Conservation (phyloP, 2,113 vertebrate species). For the Pluvianellus socialis region DNA sequence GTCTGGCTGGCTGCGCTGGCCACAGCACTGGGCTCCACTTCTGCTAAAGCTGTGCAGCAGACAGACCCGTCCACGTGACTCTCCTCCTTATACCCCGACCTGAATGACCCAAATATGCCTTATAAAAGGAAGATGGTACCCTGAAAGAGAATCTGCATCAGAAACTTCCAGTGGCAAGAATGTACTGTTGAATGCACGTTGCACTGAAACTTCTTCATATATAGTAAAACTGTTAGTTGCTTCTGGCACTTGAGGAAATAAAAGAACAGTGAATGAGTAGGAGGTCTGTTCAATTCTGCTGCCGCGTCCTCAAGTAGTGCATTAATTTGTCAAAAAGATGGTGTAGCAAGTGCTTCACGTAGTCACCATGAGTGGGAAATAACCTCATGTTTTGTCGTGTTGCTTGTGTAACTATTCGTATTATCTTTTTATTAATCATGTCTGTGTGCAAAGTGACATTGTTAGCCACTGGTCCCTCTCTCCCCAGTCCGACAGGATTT, state of each 20-base stretch:
- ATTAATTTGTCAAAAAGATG: not conserved
- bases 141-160: not conserved
- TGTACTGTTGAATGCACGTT: not conserved
- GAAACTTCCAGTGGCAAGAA: not conserved
- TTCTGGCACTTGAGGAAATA: not conserved
- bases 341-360: not conserved
- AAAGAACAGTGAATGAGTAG: not conserved
- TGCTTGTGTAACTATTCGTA: not conserved
- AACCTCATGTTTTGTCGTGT: not conserved
- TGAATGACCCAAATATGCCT: not conserved
- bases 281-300: not conserved
- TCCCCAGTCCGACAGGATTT: not conserved
- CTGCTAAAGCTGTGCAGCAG: not conserved
- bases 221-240: not conserved
- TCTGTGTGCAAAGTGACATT: not conserved
- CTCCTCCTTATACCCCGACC: not conserved
- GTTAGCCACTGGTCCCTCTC: not conserved
- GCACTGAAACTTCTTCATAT: not conserved
- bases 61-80: rapidly evolving
- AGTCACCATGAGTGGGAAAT: not conserved
- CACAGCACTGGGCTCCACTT: not conserved
- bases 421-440: not conserved
- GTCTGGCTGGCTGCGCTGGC: not conserved
- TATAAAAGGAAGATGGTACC: not conserved
- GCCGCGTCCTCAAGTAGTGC: not conserved